These are phyloP conservation scores for Oncorhynchus kisutch DNA, from an alignment of 2,113 vertebrate species.

Conservation along the genomic window DNA sequence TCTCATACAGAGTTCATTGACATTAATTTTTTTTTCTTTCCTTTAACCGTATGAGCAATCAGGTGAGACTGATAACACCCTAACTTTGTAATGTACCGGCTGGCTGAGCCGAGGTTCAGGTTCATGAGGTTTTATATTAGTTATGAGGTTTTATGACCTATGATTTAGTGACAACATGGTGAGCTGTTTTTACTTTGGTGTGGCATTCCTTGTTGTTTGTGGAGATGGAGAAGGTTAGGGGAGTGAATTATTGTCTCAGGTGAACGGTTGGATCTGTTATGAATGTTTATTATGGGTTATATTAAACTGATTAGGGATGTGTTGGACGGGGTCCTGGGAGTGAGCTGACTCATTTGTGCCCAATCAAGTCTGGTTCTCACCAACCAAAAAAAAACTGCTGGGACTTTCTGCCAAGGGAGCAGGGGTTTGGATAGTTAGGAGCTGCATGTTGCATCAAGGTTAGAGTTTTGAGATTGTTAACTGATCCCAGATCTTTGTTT, in stretches of 20 bases:
- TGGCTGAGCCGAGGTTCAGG: no score
- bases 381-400: constrained; percentile 49
- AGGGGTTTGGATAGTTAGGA: constrained; percentile 27
- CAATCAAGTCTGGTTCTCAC: constrained; percentile 53
- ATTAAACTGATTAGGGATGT: background rate
- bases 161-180: constrained; percentile 8
- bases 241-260: constrained; percentile 24
- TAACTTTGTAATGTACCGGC: no score
- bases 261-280: constrained; percentile 1
- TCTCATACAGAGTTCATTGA: constrained; percentile 14
- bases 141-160: constrained; percentile 7
- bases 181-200: background rate
- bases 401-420: constrained; percentile 34
- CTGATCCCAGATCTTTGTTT: constrained; percentile 16
- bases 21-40: constrained; percentile 19
- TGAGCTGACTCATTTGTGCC: constrained; percentile 56
- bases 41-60: no score
- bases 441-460: constrained; percentile 26
- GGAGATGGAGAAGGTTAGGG: background rate
- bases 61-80: constrained; percentile 12
- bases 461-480: constrained; percentile 14
- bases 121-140: constrained; percentile 12
- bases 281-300: constrained; percentile 22
- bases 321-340: constrained; percentile 26
- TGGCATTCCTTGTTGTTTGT: constrained; percentile 19